Evolutionary conservation across 2,113 vertebrate genomes (phyloP).

Genomic region (Mionectes macconnelli): DNA sequence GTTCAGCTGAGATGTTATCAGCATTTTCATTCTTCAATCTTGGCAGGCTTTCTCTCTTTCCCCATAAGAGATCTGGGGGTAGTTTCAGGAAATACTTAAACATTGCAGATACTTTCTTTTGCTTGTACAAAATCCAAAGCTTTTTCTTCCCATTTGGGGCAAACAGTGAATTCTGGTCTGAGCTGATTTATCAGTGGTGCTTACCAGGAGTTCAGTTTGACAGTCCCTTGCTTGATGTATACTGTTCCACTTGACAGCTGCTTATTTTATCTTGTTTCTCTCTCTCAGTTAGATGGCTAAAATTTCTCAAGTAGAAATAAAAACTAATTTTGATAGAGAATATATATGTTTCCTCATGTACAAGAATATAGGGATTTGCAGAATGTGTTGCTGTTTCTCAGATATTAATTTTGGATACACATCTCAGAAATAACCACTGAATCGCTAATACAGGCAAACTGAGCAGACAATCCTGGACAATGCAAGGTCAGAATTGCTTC

Average conservation of each 20-base stretch:
- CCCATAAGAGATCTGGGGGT: neutral
- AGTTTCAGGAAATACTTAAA: neutral
- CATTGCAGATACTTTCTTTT: neutral
- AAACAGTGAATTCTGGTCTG: neutral
- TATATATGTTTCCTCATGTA: neutral
- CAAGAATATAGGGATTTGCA: neutral
- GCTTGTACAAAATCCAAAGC: neutral
- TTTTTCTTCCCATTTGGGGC: neutral
- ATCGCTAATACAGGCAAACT: neutral
- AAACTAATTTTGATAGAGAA: neutral
- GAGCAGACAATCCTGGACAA: neutral
- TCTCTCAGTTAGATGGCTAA: neutral
- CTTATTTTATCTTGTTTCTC: neutral
- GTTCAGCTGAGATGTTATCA: neutral
- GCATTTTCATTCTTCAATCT: neutral
- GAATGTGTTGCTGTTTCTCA: neutral
- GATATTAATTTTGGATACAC: neutral
- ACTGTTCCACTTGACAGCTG: neutral
- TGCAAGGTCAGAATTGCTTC: neutral
- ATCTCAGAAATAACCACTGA: neutral
- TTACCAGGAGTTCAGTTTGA: neutral
- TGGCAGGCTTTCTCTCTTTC: neutral
- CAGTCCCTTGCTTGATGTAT: neutral
- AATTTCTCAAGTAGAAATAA: neutral
- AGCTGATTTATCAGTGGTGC: neutral